Conservation (phyloP, 2,888 invertebrate species). For the Myathropa florea region DNA sequence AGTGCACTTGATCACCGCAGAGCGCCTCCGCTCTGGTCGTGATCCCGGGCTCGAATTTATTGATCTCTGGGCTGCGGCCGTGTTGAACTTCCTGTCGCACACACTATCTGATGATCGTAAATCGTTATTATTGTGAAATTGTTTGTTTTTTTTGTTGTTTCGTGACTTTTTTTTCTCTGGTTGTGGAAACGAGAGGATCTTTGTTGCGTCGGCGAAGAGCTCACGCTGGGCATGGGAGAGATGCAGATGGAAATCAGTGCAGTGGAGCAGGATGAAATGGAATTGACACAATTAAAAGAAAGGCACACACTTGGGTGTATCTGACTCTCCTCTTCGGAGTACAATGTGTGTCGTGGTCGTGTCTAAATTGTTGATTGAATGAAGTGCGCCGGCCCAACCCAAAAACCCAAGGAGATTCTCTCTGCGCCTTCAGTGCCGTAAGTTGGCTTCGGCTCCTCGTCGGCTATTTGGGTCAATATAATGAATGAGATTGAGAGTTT, state of each 20-base stretch:
- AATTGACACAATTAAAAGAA: slow-evolving; percentile 70
- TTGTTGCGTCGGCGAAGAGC: slow-evolving; percentile 2
- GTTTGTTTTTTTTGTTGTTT: slow-evolving; percentile 1
- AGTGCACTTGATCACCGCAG: slow-evolving; percentile 57
- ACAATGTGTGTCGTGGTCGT: slow-evolving; percentile 21
- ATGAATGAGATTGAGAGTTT: slow-evolving; percentile 70
- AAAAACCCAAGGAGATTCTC: slow-evolving; percentile 43
- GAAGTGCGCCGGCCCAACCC: slow-evolving; percentile 51
- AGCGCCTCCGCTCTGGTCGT: slow-evolving; percentile 13
- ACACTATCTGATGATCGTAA: slow-evolving; percentile 68
- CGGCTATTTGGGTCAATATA: slow-evolving; percentile 65
- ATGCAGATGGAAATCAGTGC: slow-evolving; percentile 68
- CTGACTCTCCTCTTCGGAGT: background rate
- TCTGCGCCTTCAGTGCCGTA: no score
- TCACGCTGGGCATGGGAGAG: slow-evolving; percentile 39
- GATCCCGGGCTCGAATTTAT: slow-evolving; percentile 62
- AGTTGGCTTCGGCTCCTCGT: background rate
- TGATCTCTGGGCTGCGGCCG: slow-evolving; percentile 57
- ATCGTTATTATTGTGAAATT: slow-evolving; percentile 61
- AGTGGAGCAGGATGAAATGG: slow-evolving; percentile 69
- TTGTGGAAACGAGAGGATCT: background rate
- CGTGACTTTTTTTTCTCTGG: slow-evolving; percentile 2
- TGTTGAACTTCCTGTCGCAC: slow-evolving; percentile 70
- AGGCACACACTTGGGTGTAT: slow-evolving; percentile 54
- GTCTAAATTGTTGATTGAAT: slow-evolving; percentile 67